These are phyloP conservation scores for Lobophora halterata DNA, from an alignment of 2,888 invertebrate genomes.

Conservation along the genomic window DNA sequence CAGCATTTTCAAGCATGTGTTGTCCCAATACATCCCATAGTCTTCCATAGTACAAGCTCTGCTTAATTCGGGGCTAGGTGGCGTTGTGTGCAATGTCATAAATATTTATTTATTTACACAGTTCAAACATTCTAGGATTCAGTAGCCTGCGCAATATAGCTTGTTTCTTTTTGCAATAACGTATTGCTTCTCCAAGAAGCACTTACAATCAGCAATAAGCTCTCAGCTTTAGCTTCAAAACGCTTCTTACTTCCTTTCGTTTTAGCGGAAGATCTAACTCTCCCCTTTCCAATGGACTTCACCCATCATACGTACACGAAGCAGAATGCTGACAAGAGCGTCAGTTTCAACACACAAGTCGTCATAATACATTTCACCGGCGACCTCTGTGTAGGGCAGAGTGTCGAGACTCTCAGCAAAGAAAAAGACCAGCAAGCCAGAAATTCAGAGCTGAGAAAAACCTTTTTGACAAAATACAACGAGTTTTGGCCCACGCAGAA, in stretches of 20 bases:
- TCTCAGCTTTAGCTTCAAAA: too few relatives aligned
- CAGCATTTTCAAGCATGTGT: too few relatives aligned
- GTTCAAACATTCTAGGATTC: too few relatives aligned
- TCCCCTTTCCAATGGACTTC: slow-evolving; percentile 61
- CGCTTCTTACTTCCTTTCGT: slow-evolving; percentile 7
- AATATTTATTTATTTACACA: too few relatives aligned
- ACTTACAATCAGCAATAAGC: too few relatives aligned
- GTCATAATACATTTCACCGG: slow-evolving; percentile 83
- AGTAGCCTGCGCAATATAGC: too few relatives aligned
- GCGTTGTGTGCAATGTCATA: too few relatives aligned
- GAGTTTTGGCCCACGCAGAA: slow-evolving; percentile 73
- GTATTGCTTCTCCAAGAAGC: too few relatives aligned
- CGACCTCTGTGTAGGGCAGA: slow-evolving; percentile 74
- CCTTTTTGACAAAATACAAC: slow-evolving; percentile 73
- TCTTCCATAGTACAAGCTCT: too few relatives aligned
- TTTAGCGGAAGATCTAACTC: slow-evolving; percentile 50
- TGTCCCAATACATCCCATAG: too few relatives aligned
- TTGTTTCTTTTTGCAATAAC: too few relatives aligned
- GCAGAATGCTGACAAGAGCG: slow-evolving; percentile 66
- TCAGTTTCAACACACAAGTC: slow-evolving; percentile 79
- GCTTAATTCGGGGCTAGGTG: too few relatives aligned
- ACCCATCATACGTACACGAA: slow-evolving; percentile 56
- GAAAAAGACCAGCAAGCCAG: slow-evolving; percentile 83
- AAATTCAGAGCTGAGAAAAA: slow-evolving; percentile 82
- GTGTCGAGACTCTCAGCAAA: slow-evolving; percentile 82